Evolutionary conservation across 2,113 vertebrate genomes (phyloP), one percentile per base, ranked within the genome.

Genomic region (Diadophis punctatus): DNA sequence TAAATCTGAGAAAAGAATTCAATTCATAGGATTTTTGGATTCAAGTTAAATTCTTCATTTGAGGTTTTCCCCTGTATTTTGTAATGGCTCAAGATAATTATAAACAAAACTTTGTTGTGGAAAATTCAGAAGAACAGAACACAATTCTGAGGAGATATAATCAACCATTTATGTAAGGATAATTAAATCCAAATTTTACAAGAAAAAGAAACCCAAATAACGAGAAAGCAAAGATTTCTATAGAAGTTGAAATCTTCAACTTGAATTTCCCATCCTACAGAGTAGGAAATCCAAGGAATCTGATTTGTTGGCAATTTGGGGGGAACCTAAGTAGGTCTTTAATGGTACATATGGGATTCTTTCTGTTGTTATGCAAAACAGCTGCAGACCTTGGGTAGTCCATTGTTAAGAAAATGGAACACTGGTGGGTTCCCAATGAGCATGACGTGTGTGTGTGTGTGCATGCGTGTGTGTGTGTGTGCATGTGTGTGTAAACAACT

Each of bases 401-500:
- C 34, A 80, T 80, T 43, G 20, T 43, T 22, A 80, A 80, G 34
- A 80, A 80, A 18, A 80, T 74, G 68, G n/a, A 80, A 22, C 68
- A 39, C 18, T 80, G 16, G 68, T 3, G 2, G 22, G n/a, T 39
- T 80, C 68, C 34, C 34, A 80, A 39, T 3, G 34, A 80, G 34
- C 34, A 22, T 39, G 8, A 80, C 39, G 16, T 8, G 16, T 74
- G 14, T 74, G 8, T 3, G 55, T 56, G 55, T 8, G 22, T 58
- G 7, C 2, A 1, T 16, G 11, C 6, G 12, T 2, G 12, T 74
- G 68, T 3, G 1, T 2, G 4, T 12, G 30, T n/a, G 10, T n/a
- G 30, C 30, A 16, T 18, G 68, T 74, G 16, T 34, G 18, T 43
- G 34, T 43, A 20, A 43, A 20, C 34, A 80, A 85, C 23, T 48